Evolutionary conservation across 37 sponge, comb jelly and placozoan species (phyloP).

Genomic region (Aplysina aerophoba): DNA sequence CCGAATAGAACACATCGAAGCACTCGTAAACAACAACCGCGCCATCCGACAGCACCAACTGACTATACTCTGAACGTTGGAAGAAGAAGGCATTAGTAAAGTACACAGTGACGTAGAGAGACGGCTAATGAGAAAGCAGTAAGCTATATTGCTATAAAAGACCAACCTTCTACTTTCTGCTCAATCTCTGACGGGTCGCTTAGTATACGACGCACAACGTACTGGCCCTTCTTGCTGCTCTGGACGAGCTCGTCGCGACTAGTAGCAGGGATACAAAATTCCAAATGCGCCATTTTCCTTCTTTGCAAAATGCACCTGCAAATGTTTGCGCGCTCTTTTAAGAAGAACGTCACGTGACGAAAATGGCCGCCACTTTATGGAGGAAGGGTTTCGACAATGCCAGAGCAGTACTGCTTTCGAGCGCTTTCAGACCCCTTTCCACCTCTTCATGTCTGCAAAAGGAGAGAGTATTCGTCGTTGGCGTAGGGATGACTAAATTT

Average conservation of each 20-base stretch:
- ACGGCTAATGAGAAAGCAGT: too few species aligned
- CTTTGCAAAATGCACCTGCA: too few species aligned
- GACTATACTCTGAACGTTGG: constrained; percentile 12
- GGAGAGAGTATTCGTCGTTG: constrained; percentile 64
- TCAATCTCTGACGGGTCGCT: constrained; percentile 1
- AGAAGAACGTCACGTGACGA: too few species aligned
- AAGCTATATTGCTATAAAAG: not conserved
- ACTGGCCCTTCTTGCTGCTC: constrained; percentile 5
- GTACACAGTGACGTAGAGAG: not conserved
- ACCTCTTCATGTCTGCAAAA: not conserved
- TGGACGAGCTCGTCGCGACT: not conserved
- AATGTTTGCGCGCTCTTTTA: too few species aligned
- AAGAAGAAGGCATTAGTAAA: not conserved
- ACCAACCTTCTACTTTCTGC: not conserved
- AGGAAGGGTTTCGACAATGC: not conserved
- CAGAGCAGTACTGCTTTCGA: not conserved
- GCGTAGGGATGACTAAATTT: constrained; percentile 80
- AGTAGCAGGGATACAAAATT: constrained; percentile 25
- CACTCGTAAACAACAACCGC: not conserved
- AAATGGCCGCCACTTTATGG: not conserved
- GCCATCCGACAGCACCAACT: not conserved
- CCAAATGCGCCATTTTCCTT: not conserved
- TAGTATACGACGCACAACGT: not conserved
- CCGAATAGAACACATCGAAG: constrained; percentile 28
- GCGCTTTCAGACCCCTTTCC: not conserved